These are phyloP conservation scores for Oreohelix idahoensis DNA, from an alignment of 1,140 invertebrate species.

Conservation along the genomic window DNA sequence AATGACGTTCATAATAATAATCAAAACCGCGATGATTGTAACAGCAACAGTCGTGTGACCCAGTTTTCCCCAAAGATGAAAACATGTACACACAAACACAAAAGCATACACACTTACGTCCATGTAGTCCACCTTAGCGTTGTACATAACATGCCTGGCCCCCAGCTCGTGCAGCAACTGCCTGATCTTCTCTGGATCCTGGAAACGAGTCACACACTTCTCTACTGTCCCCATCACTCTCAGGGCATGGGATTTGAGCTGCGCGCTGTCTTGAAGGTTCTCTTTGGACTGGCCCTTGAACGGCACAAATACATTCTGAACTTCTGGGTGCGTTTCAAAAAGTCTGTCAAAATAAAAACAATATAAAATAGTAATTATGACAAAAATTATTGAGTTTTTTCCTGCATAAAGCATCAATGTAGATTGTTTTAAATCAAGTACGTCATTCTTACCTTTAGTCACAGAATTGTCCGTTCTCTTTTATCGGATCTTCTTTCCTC, in stretches of 20 bases:
- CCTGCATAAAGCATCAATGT: too few relatives aligned
- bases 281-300: constrained; percentile 76
- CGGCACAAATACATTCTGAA: constrained; percentile 77
- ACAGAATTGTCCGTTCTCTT: too few relatives aligned
- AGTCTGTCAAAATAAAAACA: constrained; percentile 70
- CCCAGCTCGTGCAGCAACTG: constrained; percentile 76
- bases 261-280: constrained; percentile 75
- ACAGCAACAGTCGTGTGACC: too few relatives aligned
- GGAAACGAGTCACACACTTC: constrained; percentile 76
- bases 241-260: constrained; percentile 76
- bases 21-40: too few relatives aligned
- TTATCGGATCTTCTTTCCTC: too few relatives aligned
- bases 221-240: constrained; percentile 79
- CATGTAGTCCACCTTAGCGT: constrained; percentile 77
- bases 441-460: too few relatives aligned
- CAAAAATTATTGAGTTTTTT: too few relatives aligned
- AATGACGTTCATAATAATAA: too few relatives aligned
- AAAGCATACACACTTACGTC: constrained; percentile 73
- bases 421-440: too few relatives aligned
- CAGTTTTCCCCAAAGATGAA: too few relatives aligned
- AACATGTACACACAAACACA: too few relatives aligned
- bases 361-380: too few relatives aligned
- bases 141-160: constrained; percentile 76
- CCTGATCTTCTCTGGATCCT: constrained; percentile 76
- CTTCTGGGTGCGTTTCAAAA: constrained; percentile 78